phyloP scores from a whole-genome alignment of 2,113 vertebrate genomes.

The Lamprologus tigripictilis region DNA sequence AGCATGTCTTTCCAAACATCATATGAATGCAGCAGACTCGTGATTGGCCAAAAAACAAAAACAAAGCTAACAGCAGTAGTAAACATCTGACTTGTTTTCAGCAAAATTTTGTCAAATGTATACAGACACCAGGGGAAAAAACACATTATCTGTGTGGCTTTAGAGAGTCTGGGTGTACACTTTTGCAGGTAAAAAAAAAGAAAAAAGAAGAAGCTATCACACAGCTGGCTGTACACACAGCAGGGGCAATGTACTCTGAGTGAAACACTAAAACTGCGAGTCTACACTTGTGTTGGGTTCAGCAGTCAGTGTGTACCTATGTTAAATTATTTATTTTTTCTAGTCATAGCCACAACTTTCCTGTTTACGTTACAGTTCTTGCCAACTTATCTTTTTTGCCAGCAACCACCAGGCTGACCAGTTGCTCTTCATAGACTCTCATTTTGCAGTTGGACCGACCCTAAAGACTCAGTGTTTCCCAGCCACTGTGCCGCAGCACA shows the following conservation, averaged over 20 bases:
- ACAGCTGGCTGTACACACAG: background rate
- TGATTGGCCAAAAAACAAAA: background rate
- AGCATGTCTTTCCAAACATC: background rate
- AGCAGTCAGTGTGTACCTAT: background rate
- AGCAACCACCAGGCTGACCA: background rate
- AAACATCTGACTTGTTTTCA: background rate
- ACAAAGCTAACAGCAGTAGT: background rate
- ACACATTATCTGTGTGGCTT: background rate
- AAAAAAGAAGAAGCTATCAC: background rate
- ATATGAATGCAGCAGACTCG: background rate
- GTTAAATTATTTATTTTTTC: background rate
- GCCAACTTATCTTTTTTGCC: background rate
- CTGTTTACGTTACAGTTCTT: background rate
- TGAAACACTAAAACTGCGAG: background rate
- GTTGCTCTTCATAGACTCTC: background rate
- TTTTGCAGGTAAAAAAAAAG: background rate
- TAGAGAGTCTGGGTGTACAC: background rate
- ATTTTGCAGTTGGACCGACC: background rate
- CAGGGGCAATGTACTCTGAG: background rate
- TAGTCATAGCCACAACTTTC: background rate
- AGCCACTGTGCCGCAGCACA: background rate
- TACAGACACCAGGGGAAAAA: background rate
- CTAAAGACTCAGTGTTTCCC: background rate
- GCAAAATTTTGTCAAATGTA: background rate
- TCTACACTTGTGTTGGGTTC: background rate